phyloP scores from a whole-genome alignment of 2,888 invertebrate species.

The Lomographa bimaculata region DNA sequence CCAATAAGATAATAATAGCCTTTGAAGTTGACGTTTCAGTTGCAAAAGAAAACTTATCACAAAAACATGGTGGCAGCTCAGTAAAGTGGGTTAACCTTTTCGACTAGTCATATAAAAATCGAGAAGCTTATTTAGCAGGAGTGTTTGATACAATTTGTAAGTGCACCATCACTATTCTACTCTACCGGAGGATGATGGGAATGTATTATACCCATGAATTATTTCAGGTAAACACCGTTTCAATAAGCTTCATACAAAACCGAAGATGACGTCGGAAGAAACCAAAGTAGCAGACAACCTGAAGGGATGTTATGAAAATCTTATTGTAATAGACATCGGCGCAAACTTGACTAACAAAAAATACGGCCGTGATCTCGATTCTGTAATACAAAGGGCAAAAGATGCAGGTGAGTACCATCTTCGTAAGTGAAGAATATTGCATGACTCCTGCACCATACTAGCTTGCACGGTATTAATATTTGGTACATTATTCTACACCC shows the following conservation, averaged over 20 bases:
- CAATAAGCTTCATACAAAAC: slow-evolving; percentile 76
- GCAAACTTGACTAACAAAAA: slow-evolving; percentile 97
- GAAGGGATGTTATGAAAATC: slow-evolving; percentile 94
- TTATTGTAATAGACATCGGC: slow-evolving; percentile 95
- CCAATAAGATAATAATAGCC: no score
- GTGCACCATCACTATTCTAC: slow-evolving; percentile 36
- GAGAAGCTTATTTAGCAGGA: slow-evolving; percentile 77
- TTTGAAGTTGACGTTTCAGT: slow-evolving; percentile 4
- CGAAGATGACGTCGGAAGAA: slow-evolving; percentile 81
- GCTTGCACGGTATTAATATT: no score
- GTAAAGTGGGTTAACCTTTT: slow-evolving; percentile 69
- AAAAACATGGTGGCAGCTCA: slow-evolving; percentile 81
- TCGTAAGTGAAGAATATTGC: no score
- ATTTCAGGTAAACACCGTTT: slow-evolving; percentile 75
- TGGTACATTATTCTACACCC: no score
- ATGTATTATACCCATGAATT: slow-evolving; percentile 26
- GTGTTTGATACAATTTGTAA: slow-evolving; percentile 82
- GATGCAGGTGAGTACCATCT: slow-evolving; percentile 92
- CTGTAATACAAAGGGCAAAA: slow-evolving; percentile 95
- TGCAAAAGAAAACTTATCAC: slow-evolving; percentile 26
- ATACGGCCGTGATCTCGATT: slow-evolving; percentile 95
- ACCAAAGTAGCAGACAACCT: slow-evolving; percentile 79
- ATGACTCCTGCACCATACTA: no score
- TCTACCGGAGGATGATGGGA: slow-evolving; percentile 10
- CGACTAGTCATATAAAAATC: slow-evolving; percentile 70